Evolutionary conservation across 2,888 invertebrate genomes (phyloP).

Genomic region (Gnatocerus cornutus): DNA sequence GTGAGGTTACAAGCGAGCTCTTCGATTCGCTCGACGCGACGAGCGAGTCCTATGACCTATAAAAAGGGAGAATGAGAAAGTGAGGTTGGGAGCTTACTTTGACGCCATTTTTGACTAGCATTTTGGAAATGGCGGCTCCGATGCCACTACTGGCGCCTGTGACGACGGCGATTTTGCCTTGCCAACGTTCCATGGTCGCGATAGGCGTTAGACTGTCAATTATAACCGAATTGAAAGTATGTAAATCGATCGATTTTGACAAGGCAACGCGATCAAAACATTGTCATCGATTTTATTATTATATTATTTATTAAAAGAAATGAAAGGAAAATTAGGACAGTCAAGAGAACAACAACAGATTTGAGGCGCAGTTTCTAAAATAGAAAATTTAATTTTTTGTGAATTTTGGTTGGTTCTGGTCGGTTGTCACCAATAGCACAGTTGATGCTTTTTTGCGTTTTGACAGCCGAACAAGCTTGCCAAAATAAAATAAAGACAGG

Average conservation of each 20-base stretch:
- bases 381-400: no score
- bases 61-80: not conserved
- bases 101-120: slow-evolving; percentile 32
- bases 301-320: no score
- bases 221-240: not conserved
- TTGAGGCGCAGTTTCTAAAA: no score
- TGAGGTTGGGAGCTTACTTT: slow-evolving; percentile 13
- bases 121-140: slow-evolving; percentile 27
- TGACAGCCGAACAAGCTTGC: no score
- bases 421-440: no score
- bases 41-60: slow-evolving; percentile 59
- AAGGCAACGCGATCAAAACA: slow-evolving; percentile 14
- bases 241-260: not conserved
- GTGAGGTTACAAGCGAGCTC: slow-evolving; percentile 52
- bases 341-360: no score
- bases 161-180: slow-evolving; percentile 31
- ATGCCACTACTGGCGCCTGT: slow-evolving; percentile 41
- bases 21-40: slow-evolving; percentile 57
- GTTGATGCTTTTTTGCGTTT: no score
- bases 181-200: slow-evolving; percentile 35
- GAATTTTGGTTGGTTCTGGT: no score
- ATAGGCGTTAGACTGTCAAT: not conserved
- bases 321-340: no score
- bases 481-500: no score
- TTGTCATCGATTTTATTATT: not conserved